Base-by-base conservation (phyloP, 2,888 invertebrate species). In the Sarcophaga variegata region DNA sequence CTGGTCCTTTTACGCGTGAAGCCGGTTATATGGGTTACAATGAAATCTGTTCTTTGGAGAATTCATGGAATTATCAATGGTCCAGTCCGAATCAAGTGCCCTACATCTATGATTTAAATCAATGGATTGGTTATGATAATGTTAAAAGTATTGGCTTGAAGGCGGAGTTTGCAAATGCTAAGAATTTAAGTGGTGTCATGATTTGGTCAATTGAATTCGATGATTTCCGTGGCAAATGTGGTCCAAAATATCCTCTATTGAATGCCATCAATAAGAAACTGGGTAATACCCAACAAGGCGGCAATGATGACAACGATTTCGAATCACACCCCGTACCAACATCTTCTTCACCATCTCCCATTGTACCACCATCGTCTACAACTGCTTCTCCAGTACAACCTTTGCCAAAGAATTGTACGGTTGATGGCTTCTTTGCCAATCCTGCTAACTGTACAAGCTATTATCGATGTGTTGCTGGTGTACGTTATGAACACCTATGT, bases 121-220 rank as follows among this genome's bases (percentile, higher is more conserved):
- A 98, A 93, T 98, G 98, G 98, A 97, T 98, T 8, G 97, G 97
- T 0, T 98, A 97, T 90, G 98, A 98, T 91, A 98, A 98, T 90
- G 95, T 96, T 78, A 95, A 95, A 20, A 97, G 97, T 67, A 97
- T 97, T 8, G 95, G 94, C 90, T 95, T 95, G 91, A 98, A 98
- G 94, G 96, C 97, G 0, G 95, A 96, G 89, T 97, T 97, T 91
- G 97, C 97, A 0, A 96, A 96, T 66, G 96, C 97, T 80, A 96
- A 96, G 87, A 95, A 96, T 80, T 95, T 98, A 25, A 98, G 97
- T 89, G 98, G 98, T 90, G 89, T 91, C 89, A 93, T 95, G 93
- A 90, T 92, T 87, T 93, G 93, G 92, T 97, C 98, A 0, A 96
- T 98, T 89, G 98, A 98, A 93, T 98, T 97, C 91, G 98, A 98